phyloP scores from a whole-genome alignment of 2,113 vertebrate genomes.

The Chaenocephalus aceratus region DNA sequence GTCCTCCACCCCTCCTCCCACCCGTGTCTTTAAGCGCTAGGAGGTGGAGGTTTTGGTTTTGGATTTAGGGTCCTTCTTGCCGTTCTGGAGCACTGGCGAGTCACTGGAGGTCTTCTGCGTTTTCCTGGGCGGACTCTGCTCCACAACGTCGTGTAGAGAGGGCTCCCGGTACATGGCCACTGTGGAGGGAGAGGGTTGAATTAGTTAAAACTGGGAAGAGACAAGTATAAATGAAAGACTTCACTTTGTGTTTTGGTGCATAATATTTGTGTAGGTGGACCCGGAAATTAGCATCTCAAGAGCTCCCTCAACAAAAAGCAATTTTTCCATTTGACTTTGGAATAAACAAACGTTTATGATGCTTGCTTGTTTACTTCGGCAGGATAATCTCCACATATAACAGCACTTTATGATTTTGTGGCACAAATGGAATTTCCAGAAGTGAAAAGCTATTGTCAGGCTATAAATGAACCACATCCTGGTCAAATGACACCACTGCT shows the following conservation, averaged over 20 bases:
- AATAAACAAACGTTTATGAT: no score
- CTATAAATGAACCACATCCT: no score
- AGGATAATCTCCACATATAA: no score
- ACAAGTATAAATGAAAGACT: not conserved
- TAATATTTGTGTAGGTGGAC: no score
- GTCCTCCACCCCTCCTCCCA: slow-evolving; percentile 22
- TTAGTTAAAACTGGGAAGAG: not conserved
- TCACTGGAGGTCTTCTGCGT: slow-evolving; percentile 84
- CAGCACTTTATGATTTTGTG: no score
- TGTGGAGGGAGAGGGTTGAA: slow-evolving; percentile 49
- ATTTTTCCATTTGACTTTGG: no score
- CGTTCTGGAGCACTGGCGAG: slow-evolving; percentile 77
- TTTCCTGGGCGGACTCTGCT: slow-evolving; percentile 85
- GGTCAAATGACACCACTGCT: no score
- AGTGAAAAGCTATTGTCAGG: no score
- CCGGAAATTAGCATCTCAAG: no score
- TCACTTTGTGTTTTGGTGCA: not conserved
- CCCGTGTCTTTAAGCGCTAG: slow-evolving; percentile 76
- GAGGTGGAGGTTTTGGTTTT: slow-evolving; percentile 81
- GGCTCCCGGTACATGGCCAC: slow-evolving; percentile 94
- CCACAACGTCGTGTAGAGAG: slow-evolving; percentile 89
- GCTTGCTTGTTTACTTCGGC: no score
- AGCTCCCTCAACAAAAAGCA: no score
- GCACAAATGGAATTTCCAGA: no score
- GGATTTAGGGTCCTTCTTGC: slow-evolving; percentile 81